phyloP scores from a whole-genome alignment of 2,888 invertebrate genomes.

The Meandrusa payeni region DNA sequence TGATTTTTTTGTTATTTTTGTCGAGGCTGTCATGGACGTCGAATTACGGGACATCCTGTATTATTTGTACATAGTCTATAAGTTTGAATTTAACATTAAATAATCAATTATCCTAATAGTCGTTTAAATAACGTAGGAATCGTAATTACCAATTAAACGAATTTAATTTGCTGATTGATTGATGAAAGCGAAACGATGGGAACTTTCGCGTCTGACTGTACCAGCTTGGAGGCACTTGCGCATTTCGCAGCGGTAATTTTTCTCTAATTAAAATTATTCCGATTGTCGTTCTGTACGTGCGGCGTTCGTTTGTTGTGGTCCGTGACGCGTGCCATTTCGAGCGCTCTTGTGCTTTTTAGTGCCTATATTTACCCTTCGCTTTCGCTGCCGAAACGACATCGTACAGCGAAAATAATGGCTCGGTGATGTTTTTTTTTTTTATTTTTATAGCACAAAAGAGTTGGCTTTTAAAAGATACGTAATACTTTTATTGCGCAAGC shows the following conservation, averaged over 20 bases:
- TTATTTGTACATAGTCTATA: too few relatives aligned
- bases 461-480: constrained; percentile 26
- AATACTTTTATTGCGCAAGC: constrained; percentile 19
- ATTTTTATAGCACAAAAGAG: constrained; percentile 27
- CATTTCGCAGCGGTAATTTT: constrained; percentile 72
- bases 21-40: too few relatives aligned
- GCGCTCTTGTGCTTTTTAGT: constrained; percentile 74
- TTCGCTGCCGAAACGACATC: constrained; percentile 46
- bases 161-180: constrained; percentile 15
- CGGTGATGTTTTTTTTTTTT: constrained; percentile 46
- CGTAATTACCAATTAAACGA: constrained; percentile 5
- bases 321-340: constrained; percentile 72
- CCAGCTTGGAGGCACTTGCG: constrained; percentile 40
- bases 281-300: constrained; percentile 65
- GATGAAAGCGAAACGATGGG: background rate
- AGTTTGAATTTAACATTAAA: too few relatives aligned
- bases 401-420: constrained; percentile 52
- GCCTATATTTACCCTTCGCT: constrained; percentile 71
- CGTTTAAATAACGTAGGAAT: background rate
- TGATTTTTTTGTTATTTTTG: too few relatives aligned
- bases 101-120: background rate
- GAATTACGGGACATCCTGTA: too few relatives aligned
- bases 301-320: constrained; percentile 73
- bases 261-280: constrained; percentile 80
- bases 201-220: constrained; percentile 40